A percentile compares a stretch with the other conserved stretches of the same genome.
Evolutionary conservation across 2,113 vertebrate species (phyloP).

Genomic region (Pygoscelis adeliae): DNA sequence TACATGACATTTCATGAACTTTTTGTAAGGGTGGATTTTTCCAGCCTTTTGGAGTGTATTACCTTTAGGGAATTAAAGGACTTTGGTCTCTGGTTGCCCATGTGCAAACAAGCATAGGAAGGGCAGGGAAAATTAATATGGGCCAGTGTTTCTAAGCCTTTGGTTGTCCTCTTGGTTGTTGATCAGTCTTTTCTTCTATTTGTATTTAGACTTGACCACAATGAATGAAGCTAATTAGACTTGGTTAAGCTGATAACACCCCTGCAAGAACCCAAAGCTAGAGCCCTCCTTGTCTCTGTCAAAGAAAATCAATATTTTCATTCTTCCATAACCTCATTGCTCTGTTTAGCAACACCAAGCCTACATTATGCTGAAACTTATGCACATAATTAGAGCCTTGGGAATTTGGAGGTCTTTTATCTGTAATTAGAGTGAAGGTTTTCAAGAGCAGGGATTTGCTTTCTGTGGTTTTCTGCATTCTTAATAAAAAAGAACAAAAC

Average conservation of each 20-base stretch:
- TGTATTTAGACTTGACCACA: neutral
- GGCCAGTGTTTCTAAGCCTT: neutral
- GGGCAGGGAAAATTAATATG: neutral
- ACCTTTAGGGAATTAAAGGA: neutral
- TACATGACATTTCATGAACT: neutral
- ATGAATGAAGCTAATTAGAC: neutral
- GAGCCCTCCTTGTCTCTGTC: constrained; percentile 9
- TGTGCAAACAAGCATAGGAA: neutral
- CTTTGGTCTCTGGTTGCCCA: neutral
- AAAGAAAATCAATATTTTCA: constrained; percentile 36
- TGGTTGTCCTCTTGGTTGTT: neutral
- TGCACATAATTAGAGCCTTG: constrained; percentile 31
- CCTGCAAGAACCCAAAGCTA: neutral
- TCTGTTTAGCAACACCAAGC: constrained; percentile 2
- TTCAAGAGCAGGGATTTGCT: neutral
- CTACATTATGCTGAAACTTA: constrained; percentile 1
- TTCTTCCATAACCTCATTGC: constrained; percentile 27
- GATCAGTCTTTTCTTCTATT: neutral
- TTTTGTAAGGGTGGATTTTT: neutral
- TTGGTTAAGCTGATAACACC: constrained; percentile 17
- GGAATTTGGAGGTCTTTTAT: constrained; percentile 8
- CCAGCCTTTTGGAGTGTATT: neutral
- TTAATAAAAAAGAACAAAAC: neutral
- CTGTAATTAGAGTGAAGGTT: neutral
- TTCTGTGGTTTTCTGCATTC: neutral